Conservation (phyloP, 2,888 invertebrate genomes). For the Andrena chrysosceles region DNA sequence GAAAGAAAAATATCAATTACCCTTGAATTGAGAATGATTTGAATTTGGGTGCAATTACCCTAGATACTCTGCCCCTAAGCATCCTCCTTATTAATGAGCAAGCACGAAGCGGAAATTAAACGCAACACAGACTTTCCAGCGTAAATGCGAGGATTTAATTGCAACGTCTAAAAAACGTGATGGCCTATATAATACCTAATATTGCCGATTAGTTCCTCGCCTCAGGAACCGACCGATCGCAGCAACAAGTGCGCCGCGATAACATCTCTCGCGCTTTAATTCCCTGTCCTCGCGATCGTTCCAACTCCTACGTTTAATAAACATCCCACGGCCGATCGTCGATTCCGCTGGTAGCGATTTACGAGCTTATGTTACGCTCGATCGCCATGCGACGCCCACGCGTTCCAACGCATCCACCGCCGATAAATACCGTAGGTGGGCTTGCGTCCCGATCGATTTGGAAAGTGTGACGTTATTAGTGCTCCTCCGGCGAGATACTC, state of each 20-base stretch:
- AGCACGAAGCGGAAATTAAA: slow-evolving; percentile 13
- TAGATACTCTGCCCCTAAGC: not conserved
- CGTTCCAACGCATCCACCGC: slow-evolving; percentile 27
- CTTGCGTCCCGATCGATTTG: slow-evolving; percentile 32
- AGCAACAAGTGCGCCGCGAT: slow-evolving; percentile 24
- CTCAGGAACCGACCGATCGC: not conserved
- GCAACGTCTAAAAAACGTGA: not conserved
- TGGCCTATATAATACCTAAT: slow-evolving; percentile 4
- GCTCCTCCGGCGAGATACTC: not conserved
- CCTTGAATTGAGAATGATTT: too few relatives aligned
- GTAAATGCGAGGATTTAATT: not conserved
- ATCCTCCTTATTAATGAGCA: not conserved
- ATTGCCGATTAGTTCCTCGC: not conserved
- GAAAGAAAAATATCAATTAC: too few relatives aligned
- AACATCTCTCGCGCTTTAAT: slow-evolving; percentile 33
- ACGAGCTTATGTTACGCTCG: slow-evolving; percentile 31
- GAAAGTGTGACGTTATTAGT: slow-evolving; percentile 20
- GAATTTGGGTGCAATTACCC: too few relatives aligned
- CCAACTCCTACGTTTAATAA: slow-evolving; percentile 38
- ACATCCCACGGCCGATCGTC: slow-evolving; percentile 33
- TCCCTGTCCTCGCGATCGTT: slow-evolving; percentile 22
- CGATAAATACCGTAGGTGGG: slow-evolving; percentile 30
- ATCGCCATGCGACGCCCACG: slow-evolving; percentile 45
- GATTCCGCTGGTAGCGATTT: slow-evolving; percentile 40
- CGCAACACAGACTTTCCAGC: not conserved